phyloP scores from a whole-genome alignment of 37 sponge, comb jelly and placozoan genomes.

The Hexactinellida sp. region DNA sequence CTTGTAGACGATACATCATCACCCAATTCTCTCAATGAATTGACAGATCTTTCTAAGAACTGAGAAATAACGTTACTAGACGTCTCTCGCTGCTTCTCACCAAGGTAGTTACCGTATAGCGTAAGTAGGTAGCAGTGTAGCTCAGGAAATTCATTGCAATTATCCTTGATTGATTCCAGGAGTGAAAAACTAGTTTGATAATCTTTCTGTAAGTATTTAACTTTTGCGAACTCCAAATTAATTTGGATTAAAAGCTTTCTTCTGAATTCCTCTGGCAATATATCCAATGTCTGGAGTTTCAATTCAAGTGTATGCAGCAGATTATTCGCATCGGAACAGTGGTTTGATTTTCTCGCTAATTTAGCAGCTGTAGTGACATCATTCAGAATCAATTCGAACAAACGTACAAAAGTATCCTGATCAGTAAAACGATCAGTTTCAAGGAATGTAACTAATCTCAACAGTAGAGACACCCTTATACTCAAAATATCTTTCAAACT shows the following conservation, averaged over 20 bases:
- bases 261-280: neutral
- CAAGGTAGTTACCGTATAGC: neutral
- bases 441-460: neutral
- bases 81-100: neutral
- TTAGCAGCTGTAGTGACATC: neutral
- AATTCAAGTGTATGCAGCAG: neutral
- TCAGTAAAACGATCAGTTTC: neutral
- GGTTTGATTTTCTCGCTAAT: constrained; percentile 8
- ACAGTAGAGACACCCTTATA: neutral
- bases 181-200: neutral
- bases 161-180: neutral
- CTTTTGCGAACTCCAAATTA: neutral
- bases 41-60: neutral
- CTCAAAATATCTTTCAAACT: neutral
- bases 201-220: constrained; percentile 10
- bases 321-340: neutral
- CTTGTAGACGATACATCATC: neutral
- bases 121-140: neutral
- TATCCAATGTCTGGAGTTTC: neutral
- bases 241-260: neutral
- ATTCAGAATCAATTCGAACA: neutral
- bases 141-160: neutral
- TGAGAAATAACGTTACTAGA: neutral
- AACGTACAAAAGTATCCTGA: neutral
- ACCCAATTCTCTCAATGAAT: neutral